phyloP scores from a whole-genome alignment of 2,113 vertebrate genomes.

The Empidonax traillii region DNA sequence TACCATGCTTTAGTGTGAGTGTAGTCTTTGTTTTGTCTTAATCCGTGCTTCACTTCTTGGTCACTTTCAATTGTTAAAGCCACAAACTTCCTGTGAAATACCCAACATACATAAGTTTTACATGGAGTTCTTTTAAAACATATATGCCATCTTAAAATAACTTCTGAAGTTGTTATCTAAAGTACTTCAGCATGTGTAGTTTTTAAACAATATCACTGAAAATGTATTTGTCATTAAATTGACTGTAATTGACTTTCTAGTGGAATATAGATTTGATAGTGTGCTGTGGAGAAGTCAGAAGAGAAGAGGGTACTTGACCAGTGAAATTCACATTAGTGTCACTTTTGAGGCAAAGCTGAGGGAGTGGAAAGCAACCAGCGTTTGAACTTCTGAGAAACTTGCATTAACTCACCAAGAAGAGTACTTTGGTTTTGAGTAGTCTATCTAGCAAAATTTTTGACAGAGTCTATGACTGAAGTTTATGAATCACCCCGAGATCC shows the following conservation, averaged over 20 bases:
- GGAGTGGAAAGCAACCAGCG: rapidly evolving
- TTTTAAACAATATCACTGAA: background rate
- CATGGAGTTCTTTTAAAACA: background rate
- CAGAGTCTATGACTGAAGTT: background rate
- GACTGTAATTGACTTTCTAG: background rate
- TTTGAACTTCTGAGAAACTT: background rate
- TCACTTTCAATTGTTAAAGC: background rate
- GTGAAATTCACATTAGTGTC: background rate
- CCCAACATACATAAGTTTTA: rapidly evolving
- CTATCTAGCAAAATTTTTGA: background rate
- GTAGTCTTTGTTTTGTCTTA: background rate
- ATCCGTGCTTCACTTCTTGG: rapidly evolving
- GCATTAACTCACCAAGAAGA: background rate
- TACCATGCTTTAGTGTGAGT: background rate
- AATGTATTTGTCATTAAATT: background rate
- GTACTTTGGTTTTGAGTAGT: background rate
- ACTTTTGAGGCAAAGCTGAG: background rate
- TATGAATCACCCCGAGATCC: background rate
- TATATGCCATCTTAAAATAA: background rate
- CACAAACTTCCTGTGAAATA: background rate
- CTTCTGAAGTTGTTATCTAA: background rate
- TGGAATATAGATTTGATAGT: background rate
- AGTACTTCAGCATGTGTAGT: background rate
- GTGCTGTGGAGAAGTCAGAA: background rate
- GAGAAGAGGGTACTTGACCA: background rate